phyloP scores from a whole-genome alignment of 1,140 invertebrate genomes.

The Drosophila ercepeae region DNA sequence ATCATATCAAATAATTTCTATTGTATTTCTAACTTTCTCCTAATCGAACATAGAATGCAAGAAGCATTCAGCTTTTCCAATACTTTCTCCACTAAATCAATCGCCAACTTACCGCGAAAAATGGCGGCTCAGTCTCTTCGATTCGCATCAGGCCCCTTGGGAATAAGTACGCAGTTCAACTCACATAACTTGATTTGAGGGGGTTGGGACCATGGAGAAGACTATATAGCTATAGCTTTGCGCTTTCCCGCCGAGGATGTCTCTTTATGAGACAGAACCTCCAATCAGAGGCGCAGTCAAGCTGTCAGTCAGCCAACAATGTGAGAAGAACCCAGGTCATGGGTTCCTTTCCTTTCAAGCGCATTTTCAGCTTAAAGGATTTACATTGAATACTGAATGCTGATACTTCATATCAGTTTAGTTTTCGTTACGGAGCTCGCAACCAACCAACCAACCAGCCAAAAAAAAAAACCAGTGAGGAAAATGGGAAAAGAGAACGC shows the following conservation, averaged over 20 bases:
- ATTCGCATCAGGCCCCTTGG: not conserved
- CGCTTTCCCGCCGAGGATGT: slow-evolving; percentile 6
- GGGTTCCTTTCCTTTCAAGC: slow-evolving; percentile 39
- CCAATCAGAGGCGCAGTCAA: slow-evolving; percentile 40
- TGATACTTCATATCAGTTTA: slow-evolving; percentile 81
- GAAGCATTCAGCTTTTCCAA: not conserved
- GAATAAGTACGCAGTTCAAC: not conserved
- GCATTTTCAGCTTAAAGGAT: slow-evolving; percentile 78
- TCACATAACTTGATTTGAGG: slow-evolving; percentile 12
- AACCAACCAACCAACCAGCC: not conserved
- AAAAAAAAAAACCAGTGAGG: not conserved
- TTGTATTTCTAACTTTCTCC: too few relatives aligned
- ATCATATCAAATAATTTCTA: too few relatives aligned
- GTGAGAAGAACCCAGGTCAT: not conserved
- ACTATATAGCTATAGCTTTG: too few relatives aligned
- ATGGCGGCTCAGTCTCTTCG: slow-evolving; percentile 3
- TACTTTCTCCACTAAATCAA: not conserved
- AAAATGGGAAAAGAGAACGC: slow-evolving; percentile 5
- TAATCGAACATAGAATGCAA: too few relatives aligned
- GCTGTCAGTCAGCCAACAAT: slow-evolving; percentile 35
- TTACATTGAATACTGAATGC: slow-evolving; percentile 78
- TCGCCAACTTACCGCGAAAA: not conserved
- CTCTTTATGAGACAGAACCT: slow-evolving; percentile 7
- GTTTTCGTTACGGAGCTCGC: slow-evolving; percentile 44
- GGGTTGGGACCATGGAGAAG: slow-evolving; percentile 7